A percentile compares a stretch with the other conserved stretches of the same genome.
Evolutionary conservation across 1,140 invertebrate genomes (phyloP).

Genomic region (Ptiloglossa arizonensis): DNA sequence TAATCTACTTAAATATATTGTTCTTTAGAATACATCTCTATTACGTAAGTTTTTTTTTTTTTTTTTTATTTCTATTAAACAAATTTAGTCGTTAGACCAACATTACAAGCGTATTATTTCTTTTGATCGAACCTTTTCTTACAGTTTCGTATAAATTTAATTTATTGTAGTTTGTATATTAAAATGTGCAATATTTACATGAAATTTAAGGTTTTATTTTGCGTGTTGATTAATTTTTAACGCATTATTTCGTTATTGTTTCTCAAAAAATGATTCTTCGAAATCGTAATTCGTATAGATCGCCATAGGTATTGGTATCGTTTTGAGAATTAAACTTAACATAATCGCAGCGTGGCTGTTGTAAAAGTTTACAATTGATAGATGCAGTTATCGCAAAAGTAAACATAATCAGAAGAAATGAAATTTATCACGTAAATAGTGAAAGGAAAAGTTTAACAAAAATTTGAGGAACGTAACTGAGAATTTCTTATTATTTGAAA

Average conservation of each 20-base stretch:
- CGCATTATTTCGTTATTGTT: neutral
- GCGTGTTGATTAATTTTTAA: neutral
- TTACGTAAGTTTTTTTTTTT: neutral
- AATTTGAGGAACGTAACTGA: neutral
- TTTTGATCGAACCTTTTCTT: neutral
- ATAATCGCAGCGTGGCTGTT: constrained; percentile 4
- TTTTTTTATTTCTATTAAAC: constrained; percentile 10
- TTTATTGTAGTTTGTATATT: neutral
- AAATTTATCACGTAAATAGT: too few relatives aligned
- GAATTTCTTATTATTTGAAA: neutral
- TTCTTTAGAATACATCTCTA: neutral
- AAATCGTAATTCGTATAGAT: neutral
- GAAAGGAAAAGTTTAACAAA: neutral
- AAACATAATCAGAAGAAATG: neutral
- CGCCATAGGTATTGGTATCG: too few relatives aligned
- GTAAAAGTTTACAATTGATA: neutral
- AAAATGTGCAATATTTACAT: neutral
- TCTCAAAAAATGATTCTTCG: neutral
- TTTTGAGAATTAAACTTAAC: neutral
- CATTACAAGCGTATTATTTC: neutral
- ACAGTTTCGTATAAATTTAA: too few relatives aligned
- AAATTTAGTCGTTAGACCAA: neutral
- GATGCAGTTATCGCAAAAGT: neutral
- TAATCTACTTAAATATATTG: neutral
- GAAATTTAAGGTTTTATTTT: neutral